Evolutionary conservation across 1,140 invertebrate species (phyloP), one percentile per base, ranked within the genome.

Genomic region (Lethocerus indicus): DNA sequence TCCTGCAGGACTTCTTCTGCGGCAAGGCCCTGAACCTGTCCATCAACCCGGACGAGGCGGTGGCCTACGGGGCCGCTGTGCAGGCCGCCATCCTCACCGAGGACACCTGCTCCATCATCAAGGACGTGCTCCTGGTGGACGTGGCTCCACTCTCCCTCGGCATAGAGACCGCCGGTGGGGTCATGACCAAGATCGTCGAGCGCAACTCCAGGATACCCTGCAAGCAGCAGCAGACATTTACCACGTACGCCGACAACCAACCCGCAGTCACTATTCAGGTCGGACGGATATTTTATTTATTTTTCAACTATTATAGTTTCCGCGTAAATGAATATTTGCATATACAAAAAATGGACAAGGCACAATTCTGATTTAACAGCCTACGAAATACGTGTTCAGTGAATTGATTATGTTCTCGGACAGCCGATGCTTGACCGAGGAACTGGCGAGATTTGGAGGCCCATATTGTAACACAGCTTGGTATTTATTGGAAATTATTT

Each of bases 41-140:
- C 9, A 84, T 83, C 28, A 83, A 83, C 59, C 85, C 84, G 3
- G 85, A 88, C 58, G 84, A 88, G 62, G 78, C 77, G 2, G 76
- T 81, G 3, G 78, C 78, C 3, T 80, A 79, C 55, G 78, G 78
- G 4, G 78, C 78, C 5, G 77, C 82, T 3, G 76, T 84, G 0
- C 81, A 90, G 60, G 87, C 86, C 35, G 80, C 81, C 14, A 80
- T 83, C 51, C 60, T 84, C 0, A 74, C 68, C 2, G 79, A 79
- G 18, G 74, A 80, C 13, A 87, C 29, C 63, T 52, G 53, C 32
- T 61, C 67, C 1, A 61, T 59, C 6, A 68, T 74, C 24, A 67
- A 69, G 55, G 71, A 74, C 56, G 65, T 73, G 14, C 58, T 74
- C 5, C 59, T 74, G 1, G 67, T 73, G 2, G 71, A 74, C 51